Conservation (phyloP, 1,140 invertebrate genomes). For the Danaus plexippus region DNA sequence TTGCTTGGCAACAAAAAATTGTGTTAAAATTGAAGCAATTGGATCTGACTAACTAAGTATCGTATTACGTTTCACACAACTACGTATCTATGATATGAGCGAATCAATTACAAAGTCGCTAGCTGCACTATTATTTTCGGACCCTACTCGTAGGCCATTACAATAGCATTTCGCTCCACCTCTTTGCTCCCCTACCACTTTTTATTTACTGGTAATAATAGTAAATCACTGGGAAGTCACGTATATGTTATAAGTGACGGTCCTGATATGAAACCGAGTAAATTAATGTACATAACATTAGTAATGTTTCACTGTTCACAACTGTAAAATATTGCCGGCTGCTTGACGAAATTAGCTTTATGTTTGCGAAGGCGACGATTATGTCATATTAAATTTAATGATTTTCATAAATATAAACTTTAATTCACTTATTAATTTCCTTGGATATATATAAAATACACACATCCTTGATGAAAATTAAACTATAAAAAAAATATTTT, state of each 20-base stretch:
- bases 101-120: constrained; percentile 66
- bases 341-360: no score
- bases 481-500: no score
- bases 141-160: constrained; percentile 52
- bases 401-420: no score
- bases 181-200: constrained; percentile 69
- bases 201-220: constrained; percentile 71
- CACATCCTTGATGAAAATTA: no score
- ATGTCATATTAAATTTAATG: no score
- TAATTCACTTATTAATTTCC: no score
- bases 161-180: constrained; percentile 66
- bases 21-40: constrained; percentile 7
- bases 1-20: background rate
- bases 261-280: constrained; percentile 25
- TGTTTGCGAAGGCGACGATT: background rate
- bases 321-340: no score
- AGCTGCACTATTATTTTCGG: constrained; percentile 52
- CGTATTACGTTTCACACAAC: constrained; percentile 23
- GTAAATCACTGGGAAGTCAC: constrained; percentile 58
- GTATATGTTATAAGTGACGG: constrained; percentile 37
- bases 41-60: constrained; percentile 3
- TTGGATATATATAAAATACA: no score
- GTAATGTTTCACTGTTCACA: no score
- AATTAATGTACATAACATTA: constrained; percentile 13
- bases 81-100: constrained; percentile 45